Evolutionary conservation across 1,140 invertebrate genomes (phyloP).

Genomic region (Leptopilina boulardi): DNA sequence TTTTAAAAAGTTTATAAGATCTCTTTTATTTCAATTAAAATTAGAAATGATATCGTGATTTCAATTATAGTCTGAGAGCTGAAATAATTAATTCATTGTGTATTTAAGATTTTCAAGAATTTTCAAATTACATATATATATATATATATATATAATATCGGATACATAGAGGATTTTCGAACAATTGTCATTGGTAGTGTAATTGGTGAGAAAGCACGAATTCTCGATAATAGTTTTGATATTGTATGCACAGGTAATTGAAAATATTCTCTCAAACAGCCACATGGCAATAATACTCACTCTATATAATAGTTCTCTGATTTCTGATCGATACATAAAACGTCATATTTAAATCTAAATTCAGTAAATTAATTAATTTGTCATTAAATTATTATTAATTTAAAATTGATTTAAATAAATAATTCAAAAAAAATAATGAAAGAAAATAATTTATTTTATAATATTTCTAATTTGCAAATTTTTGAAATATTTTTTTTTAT

Average conservation of each 20-base stretch:
- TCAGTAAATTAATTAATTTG: too few relatives aligned
- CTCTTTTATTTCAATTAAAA: not conserved
- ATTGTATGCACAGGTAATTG: constrained; percentile 54
- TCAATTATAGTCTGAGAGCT: not conserved
- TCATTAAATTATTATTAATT: too few relatives aligned
- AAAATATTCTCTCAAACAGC: constrained; percentile 52
- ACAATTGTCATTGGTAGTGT: not conserved
- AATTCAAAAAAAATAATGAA: too few relatives aligned
- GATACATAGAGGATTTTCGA: not conserved
- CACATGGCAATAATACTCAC: constrained; percentile 32
- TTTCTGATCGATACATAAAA: constrained; percentile 48
- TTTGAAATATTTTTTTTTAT: too few relatives aligned
- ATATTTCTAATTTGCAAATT: too few relatives aligned
- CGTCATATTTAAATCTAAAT: too few relatives aligned
- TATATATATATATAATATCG: constrained; percentile 5
- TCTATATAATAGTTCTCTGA: constrained; percentile 42
- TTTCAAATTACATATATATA: not conserved
- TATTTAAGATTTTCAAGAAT: not conserved
- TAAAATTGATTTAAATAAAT: too few relatives aligned
- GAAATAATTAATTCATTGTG: not conserved
- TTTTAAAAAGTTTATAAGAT: not conserved
- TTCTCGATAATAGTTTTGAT: not conserved
- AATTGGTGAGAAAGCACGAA: not conserved
- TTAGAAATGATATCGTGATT: not conserved
- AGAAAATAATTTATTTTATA: too few relatives aligned